Conservation (phyloP, 2,113 vertebrate genomes). For the Melanerpes formicivorus region DNA sequence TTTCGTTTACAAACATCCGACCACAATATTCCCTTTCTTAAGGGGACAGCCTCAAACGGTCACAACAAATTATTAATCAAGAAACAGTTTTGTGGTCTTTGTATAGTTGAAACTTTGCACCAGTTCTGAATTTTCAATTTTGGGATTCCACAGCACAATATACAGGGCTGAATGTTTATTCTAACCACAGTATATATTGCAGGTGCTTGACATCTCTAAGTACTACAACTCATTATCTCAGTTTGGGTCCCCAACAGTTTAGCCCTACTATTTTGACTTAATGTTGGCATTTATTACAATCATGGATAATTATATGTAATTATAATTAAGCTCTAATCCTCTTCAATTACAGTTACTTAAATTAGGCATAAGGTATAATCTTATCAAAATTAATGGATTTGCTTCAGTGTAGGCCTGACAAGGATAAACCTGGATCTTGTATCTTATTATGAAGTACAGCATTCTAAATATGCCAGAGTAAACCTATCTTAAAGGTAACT, state of each 20-base stretch:
- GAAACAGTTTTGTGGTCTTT: background rate
- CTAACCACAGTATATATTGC: background rate
- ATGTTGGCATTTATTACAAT: constrained; percentile 69
- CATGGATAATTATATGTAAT: constrained; percentile 64
- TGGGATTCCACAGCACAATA: background rate
- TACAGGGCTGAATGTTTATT: background rate
- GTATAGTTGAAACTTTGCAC: background rate
- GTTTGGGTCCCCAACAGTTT: constrained; percentile 41
- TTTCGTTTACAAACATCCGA: too few species aligned
- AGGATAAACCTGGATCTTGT: constrained; percentile 33
- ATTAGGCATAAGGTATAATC: constrained; percentile 59
- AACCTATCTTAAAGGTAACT: background rate
- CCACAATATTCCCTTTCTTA: too few species aligned
- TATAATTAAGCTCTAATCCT: constrained; percentile 68
- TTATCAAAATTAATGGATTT: constrained; percentile 69
- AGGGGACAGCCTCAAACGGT: too few species aligned
- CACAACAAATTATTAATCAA: background rate
- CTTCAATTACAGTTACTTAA: constrained; percentile 63
- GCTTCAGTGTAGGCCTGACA: background rate
- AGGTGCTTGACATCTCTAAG: constrained; percentile 48
- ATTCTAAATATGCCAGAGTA: background rate
- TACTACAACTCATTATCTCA: background rate
- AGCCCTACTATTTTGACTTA: constrained; percentile 64
- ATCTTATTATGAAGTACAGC: background rate
- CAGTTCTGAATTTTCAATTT: background rate